Base-by-base conservation (phyloP, 2,113 vertebrate genomes). In the Ageneiosus marmoratus region DNA sequence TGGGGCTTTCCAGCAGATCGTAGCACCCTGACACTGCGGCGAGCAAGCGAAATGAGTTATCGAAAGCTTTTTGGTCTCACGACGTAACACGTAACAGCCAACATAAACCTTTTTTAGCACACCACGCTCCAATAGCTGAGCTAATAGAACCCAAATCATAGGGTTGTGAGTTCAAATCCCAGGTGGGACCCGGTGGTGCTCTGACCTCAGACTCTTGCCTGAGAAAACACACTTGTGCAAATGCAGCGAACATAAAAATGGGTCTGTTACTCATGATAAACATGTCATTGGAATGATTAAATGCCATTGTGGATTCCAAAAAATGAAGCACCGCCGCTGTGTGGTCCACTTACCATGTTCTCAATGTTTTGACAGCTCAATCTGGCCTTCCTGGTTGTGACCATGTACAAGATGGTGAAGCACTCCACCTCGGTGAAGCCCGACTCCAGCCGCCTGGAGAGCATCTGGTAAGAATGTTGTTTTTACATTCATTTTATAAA, bases 341-440 rank as follows among this genome's bases (percentile, higher is more conserved):
- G 92, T 89, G 83, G 85, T 81, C 67, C 84, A 82, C 90, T 91
- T 88, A 93, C 89, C 84, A 90, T 84, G 91, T 90, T 86, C 83
- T 89, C 84, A 89, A 83, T 95, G 91, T 96, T 95, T 93, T 93
- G 93, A 96, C 95, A 99, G 98, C 94, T 98, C 93, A 99, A 99
- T 93, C 94, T 99, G 94, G 94, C 98, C 95, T 96, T 99, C 94
- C 94, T 99, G 96, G 94, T 97, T 93, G 95, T 99, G 94, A 98
- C 97, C 69, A 94, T 99, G 94, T 98, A 96, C 94, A 99, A 99
- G 96, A 99, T 99, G 98, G 96, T 99, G 95, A 99, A 98, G 91
- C 96, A 99, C 90, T 98, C 98, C 87, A 97, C 96, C 89, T 98
- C 98, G 90, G 95, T 99, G 95, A 99, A 99, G 96, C 98, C 97